These are phyloP conservation scores for Stenoptilia bipunctidactyla DNA, from an alignment of 2,888 invertebrate genomes.

Conservation along the genomic window DNA sequence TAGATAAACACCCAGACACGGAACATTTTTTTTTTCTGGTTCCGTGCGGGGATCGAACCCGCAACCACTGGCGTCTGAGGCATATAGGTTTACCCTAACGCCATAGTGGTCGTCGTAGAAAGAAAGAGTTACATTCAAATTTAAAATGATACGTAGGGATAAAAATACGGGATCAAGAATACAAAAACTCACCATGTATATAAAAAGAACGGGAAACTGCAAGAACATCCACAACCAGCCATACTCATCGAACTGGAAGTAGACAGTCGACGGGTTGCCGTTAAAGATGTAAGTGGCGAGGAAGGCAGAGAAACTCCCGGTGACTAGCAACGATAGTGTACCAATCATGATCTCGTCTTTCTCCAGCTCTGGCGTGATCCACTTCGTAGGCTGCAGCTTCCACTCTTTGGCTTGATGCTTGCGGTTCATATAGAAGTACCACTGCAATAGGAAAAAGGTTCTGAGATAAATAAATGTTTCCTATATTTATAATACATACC, in stretches of 20 bases:
- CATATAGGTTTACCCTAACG: no score
- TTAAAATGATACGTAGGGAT: no score
- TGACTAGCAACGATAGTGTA: constrained; percentile 65
- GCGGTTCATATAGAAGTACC: constrained; percentile 78
- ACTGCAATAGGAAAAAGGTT: constrained; percentile 52
- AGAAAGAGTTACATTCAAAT: no score
- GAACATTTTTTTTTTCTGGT: no score
- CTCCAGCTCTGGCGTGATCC: constrained; percentile 76
- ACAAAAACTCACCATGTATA: constrained; percentile 74
- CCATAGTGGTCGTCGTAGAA: no score
- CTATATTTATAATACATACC: no score
- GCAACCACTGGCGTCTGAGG: no score
- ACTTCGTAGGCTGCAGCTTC: constrained; percentile 81
- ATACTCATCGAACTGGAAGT: constrained; percentile 74
- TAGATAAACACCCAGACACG: no score
- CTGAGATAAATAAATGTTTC: no score
- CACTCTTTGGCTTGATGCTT: constrained; percentile 74
- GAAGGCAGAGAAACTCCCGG: constrained; percentile 68
- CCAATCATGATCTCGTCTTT: constrained; percentile 78
- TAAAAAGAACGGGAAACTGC: constrained; percentile 74
- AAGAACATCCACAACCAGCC: constrained; percentile 76
- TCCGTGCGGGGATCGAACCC: no score
- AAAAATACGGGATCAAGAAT: no score
- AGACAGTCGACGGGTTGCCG: constrained; percentile 75
- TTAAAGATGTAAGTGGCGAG: constrained; percentile 77